These are phyloP conservation scores for Rhyzopertha dominica DNA, from an alignment of 1,140 invertebrate genomes.

Conservation along the genomic window DNA sequence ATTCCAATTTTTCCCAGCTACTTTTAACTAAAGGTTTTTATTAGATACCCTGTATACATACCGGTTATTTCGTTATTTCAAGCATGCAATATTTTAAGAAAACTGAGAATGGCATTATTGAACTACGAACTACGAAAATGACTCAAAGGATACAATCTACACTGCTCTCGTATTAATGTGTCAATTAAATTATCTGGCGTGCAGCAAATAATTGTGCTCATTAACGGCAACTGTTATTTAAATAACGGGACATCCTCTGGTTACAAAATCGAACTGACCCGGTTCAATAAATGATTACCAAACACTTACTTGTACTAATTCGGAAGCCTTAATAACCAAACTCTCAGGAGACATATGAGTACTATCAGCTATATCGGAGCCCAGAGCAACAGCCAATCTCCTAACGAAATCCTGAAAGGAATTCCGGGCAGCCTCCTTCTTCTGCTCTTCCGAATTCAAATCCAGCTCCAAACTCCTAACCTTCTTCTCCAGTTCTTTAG, in stretches of 20 bases:
- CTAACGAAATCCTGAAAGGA: conserved; percentile 66
- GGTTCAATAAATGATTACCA: background rate
- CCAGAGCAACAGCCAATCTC: conserved; percentile 60
- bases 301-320: conserved; percentile 60
- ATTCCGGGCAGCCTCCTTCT: conserved; percentile 58
- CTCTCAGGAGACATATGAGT: conserved; percentile 57
- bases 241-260: background rate
- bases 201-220: no score
- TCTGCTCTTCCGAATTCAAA: conserved; percentile 60
- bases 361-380: conserved; percentile 59
- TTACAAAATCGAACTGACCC: no score
- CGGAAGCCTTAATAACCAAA: conserved; percentile 64
- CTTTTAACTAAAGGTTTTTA: no score
- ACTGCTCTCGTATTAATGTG: no score
- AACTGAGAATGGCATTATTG: no score
- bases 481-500: conserved; percentile 69
- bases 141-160: no score
- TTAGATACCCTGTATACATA: no score
- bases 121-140: no score
- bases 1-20: no score
- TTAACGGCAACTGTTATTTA: background rate
- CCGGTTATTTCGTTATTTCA: no score
- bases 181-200: no score
- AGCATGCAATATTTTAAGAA: no score
- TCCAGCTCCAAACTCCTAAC: conserved; percentile 64